Evolutionary conservation across 2,797 vertebrate genomes (phyloP).

Genomic region (Enteromius mattozi): DNA sequence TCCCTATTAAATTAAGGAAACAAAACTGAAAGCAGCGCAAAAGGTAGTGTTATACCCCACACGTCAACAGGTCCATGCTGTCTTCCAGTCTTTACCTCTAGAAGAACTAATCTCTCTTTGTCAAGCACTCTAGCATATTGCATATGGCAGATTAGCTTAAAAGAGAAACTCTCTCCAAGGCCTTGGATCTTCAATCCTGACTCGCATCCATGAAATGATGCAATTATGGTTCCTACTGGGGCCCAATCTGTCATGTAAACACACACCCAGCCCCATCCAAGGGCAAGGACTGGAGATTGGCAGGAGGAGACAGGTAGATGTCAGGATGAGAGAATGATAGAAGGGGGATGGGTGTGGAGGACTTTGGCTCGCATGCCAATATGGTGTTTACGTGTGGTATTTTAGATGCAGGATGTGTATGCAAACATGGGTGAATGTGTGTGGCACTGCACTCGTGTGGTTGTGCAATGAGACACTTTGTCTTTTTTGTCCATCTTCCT

Average conservation of each 20-base stretch:
- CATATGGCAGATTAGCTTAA: slow-evolving; percentile 43
- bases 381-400: slow-evolving; percentile 13
- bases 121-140: slow-evolving; percentile 30
- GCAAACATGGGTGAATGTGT: slow-evolving; percentile 37
- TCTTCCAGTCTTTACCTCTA: slow-evolving; percentile 33
- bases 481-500: slow-evolving; percentile 73
- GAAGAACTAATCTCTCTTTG: slow-evolving; percentile 21
- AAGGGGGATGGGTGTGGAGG: slow-evolving; percentile 63
- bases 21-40: background rate
- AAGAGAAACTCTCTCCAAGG: slow-evolving; percentile 56
- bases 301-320: slow-evolving; percentile 62
- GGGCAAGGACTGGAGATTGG: slow-evolving; percentile 67
- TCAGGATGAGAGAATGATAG: slow-evolving; percentile 61
- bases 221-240: slow-evolving; percentile 83
- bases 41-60: slow-evolving; percentile 11
- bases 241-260: slow-evolving; percentile 84
- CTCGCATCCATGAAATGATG: slow-evolving; percentile 85
- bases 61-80: slow-evolving; percentile 46
- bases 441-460: slow-evolving; percentile 53
- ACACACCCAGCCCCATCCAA: slow-evolving; percentile 72
- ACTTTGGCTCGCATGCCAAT: slow-evolving; percentile 47
- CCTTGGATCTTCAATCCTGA: slow-evolving; percentile 74
- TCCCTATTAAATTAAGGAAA: background rate
- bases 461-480: slow-evolving; percentile 73
- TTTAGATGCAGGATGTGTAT: slow-evolving; percentile 43